phyloP scores from a whole-genome alignment of 2,113 vertebrate genomes.

The Oreocharis arfaki region DNA sequence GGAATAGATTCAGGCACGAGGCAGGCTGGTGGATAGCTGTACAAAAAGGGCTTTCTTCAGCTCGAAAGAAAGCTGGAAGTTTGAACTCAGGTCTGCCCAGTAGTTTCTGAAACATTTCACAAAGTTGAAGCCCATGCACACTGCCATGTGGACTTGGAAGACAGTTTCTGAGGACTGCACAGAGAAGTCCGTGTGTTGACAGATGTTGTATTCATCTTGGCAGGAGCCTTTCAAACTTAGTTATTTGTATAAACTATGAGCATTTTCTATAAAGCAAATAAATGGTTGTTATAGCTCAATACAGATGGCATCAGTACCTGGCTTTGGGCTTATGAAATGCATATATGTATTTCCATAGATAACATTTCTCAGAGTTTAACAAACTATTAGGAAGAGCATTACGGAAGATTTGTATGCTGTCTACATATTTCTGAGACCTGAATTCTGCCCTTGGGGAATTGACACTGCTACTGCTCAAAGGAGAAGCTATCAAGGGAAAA shows the following conservation, averaged over 20 bases:
- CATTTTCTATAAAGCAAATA: not conserved
- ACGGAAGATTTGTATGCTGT: slow-evolving; percentile 42
- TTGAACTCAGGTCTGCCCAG: not conserved
- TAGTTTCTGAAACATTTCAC: not conserved
- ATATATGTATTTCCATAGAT: slow-evolving; percentile 19
- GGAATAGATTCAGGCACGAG: not conserved
- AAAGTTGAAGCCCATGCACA: not conserved
- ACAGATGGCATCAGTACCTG: not conserved
- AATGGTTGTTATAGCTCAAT: not conserved
- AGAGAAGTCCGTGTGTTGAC: not conserved
- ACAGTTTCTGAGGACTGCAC: not conserved
- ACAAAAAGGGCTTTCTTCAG: not conserved
- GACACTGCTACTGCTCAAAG: slow-evolving; percentile 39
- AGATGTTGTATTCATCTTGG: not conserved
- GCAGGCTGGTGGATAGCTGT: not conserved
- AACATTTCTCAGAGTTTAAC: slow-evolving; percentile 38
- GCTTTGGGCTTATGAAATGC: slow-evolving; percentile 12
- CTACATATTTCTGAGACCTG: slow-evolving; percentile 37
- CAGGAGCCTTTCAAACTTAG: not conserved
- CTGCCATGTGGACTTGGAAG: not conserved
- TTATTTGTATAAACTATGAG: not conserved
- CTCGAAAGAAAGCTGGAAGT: not conserved
- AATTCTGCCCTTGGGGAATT: slow-evolving; percentile 49
- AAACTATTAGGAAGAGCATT: slow-evolving; percentile 42
- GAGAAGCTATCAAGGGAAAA: slow-evolving; percentile 55